phyloP scores from a whole-genome alignment of 1,140 invertebrate species.

The Tetramorium alpestre region DNA sequence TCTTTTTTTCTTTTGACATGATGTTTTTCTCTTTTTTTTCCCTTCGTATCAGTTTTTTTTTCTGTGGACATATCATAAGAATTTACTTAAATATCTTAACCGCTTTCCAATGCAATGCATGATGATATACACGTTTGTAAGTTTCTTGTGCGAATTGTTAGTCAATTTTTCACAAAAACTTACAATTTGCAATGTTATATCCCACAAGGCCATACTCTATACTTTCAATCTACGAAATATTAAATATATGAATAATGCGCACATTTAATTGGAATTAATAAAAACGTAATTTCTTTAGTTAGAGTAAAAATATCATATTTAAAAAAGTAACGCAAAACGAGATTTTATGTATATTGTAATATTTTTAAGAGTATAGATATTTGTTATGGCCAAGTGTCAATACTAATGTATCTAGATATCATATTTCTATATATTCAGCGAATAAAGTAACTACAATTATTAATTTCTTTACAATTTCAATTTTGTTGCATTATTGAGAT shows the following conservation, averaged over 20 bases:
- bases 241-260: neutral
- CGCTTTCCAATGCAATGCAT: slow-evolving; percentile 64
- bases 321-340: neutral
- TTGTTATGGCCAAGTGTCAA: slow-evolving; percentile 67
- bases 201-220: slow-evolving; percentile 67
- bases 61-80: slow-evolving; percentile 86
- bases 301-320: neutral
- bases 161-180: slow-evolving; percentile 72
- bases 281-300: neutral
- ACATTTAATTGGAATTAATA: neutral
- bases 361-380: slow-evolving; percentile 36
- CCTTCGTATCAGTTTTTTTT: slow-evolving; percentile 85
- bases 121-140: slow-evolving; percentile 71
- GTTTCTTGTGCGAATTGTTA: slow-evolving; percentile 69
- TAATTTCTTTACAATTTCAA: slow-evolving; percentile 16
- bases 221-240: neutral
- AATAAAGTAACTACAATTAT: slow-evolving; percentile 40
- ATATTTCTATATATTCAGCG: slow-evolving; percentile 18
- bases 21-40: slow-evolving; percentile 85
- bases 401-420: slow-evolving; percentile 70
- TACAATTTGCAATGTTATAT: slow-evolving; percentile 66
- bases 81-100: slow-evolving; percentile 81
- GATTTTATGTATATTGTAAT: slow-evolving; percentile 1
- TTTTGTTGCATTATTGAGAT: slow-evolving; percentile 34
- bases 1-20: slow-evolving; percentile 85